Conservation (phyloP, 2,888 invertebrate species). For the Leptinotarsa juncta region DNA sequence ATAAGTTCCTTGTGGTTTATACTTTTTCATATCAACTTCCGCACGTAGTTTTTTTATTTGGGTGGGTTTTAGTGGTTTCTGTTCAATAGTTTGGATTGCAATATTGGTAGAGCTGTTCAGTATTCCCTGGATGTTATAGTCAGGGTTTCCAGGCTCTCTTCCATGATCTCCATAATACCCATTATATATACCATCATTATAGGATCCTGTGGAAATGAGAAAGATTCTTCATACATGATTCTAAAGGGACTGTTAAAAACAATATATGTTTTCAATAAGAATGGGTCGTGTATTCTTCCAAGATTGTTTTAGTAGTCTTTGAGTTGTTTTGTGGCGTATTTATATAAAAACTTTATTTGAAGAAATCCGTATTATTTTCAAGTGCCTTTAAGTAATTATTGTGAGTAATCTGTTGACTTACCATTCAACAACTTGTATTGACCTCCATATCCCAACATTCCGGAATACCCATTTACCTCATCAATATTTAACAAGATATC, state of each 20-base stretch:
- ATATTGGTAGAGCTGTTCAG: conserved; percentile 54
- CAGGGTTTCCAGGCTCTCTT: conserved; percentile 46
- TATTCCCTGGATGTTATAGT: conserved; percentile 51
- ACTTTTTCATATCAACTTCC: conserved; percentile 43
- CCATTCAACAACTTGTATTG: conserved; percentile 60
- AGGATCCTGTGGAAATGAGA: conserved; percentile 44
- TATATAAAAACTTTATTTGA: too few species aligned
- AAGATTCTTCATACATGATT: background rate
- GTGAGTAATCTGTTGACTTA: conserved; percentile 24
- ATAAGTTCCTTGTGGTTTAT: conserved; percentile 25
- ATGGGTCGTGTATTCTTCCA: too few species aligned
- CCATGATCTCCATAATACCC: conserved; percentile 54
- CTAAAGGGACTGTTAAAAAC: background rate
- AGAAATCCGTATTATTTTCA: too few species aligned
- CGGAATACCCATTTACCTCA: conserved; percentile 59
- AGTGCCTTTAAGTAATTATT: too few species aligned
- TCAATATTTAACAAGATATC: conserved; percentile 60
- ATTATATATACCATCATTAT: conserved; percentile 50
- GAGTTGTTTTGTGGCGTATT: too few species aligned
- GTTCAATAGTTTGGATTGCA: conserved; percentile 50
- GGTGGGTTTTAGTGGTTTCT: conserved; percentile 31
- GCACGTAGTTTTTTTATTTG: conserved; percentile 29
- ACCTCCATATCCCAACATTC: conserved; percentile 56
- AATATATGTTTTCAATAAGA: too few species aligned
- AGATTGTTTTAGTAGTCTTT: too few species aligned